A percentile compares a stretch with the other conserved stretches of the same genome.
phyloP scores from a whole-genome alignment of 1,140 invertebrate genomes.

The Drosophila nannoptera region DNA sequence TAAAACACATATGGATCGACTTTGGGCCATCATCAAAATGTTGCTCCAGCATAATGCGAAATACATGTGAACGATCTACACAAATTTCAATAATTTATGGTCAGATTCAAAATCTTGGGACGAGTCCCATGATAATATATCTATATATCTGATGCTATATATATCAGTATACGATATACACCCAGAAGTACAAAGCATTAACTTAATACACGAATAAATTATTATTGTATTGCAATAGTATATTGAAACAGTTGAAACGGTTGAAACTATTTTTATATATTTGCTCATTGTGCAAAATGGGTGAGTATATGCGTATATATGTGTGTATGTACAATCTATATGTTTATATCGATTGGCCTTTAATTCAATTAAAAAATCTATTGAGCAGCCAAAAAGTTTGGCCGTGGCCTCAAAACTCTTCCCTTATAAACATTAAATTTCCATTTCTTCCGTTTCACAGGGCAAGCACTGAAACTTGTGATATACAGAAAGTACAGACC shows the following conservation, averaged over 20 bases:
- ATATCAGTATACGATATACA: neutral
- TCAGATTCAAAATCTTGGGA: neutral
- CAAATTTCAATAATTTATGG: conserved; percentile 1
- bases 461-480: conserved; percentile 5
- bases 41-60: conserved; percentile 53
- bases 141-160: neutral
- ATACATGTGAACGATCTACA: conserved; percentile 41
- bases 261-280: conserved; percentile 25
- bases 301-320: neutral
- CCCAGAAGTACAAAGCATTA: neutral
- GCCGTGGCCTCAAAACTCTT: conserved; percentile 43
- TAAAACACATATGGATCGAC: conserved; percentile 7
- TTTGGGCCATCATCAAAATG: neutral
- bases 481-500: neutral
- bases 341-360: neutral
- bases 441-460: conserved; percentile 49
- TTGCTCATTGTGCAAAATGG: conserved; percentile 5
- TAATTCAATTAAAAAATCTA: conserved; percentile 44
- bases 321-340: neutral
- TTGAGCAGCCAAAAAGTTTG: conserved; percentile 31
- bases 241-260: conserved; percentile 1
- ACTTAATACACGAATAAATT: conserved; percentile 5
- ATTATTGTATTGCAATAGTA: neutral
- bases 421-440: conserved; percentile 54
- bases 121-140: too few species aligned